A percentile compares a stretch with the other conserved stretches of the same genome.
Conservation (phyloP, 2,113 vertebrate genomes). For the Cyprinodon brontotheroides region DNA sequence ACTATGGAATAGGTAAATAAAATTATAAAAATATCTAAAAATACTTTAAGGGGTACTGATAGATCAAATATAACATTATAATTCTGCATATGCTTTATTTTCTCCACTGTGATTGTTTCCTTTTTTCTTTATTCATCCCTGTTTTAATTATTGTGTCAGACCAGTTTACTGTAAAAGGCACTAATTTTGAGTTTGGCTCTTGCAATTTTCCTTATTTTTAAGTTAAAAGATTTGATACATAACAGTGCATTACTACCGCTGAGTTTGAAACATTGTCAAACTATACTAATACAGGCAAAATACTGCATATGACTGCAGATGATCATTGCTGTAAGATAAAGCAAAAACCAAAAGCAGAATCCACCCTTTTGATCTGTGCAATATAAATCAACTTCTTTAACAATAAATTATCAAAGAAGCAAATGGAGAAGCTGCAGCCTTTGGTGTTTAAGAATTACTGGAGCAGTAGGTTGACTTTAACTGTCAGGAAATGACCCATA, state of each 20-base stretch:
- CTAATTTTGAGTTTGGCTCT: background rate
- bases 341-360: background rate
- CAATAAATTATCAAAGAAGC: slow-evolving; percentile 45
- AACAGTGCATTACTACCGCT: too few species aligned
- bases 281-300: background rate
- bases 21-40: too few species aligned
- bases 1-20: too few species aligned
- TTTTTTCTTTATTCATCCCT: background rate
- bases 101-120: background rate
- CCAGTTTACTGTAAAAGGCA: background rate
- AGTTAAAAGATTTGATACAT: background rate
- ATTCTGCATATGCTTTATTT: background rate
- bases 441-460: slow-evolving; percentile 70
- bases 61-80: background rate
- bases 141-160: background rate
- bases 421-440: slow-evolving; percentile 65
- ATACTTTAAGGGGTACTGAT: too few species aligned
- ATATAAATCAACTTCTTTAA: slow-evolving; percentile 18
- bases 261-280: background rate
- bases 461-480: slow-evolving; percentile 71
- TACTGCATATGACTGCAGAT: background rate
- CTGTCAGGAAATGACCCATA: slow-evolving; percentile 81
- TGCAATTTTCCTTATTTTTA: background rate
- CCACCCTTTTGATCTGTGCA: background rate
- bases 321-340: background rate